These are phyloP conservation scores for Sipha maydis DNA, from an alignment of 2,888 invertebrate species.

Conservation along the genomic window DNA sequence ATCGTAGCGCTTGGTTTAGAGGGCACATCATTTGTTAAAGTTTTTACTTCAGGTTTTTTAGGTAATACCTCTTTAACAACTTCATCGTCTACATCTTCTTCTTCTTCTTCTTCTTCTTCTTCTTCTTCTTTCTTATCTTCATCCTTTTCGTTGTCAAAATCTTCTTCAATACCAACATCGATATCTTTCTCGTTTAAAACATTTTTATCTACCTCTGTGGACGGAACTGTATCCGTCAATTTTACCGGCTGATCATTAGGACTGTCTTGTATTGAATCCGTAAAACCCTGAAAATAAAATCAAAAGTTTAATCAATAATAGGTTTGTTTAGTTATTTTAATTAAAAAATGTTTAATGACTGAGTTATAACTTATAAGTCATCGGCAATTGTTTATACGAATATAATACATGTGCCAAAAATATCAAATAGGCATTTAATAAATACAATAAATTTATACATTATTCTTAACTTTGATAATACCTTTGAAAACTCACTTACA, in stretches of 20 bases:
- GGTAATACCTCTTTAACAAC: conserved; percentile 8
- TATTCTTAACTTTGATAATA: conserved; percentile 37
- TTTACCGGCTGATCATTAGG: not conserved
- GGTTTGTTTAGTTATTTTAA: not conserved
- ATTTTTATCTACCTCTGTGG: not conserved
- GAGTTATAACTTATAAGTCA: not conserved
- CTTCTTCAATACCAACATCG: conserved; percentile 13
- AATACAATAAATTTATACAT: not conserved
- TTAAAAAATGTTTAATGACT: not conserved
- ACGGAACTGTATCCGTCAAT: not conserved
- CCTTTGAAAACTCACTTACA: conserved; percentile 24
- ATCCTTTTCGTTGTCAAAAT: not conserved
- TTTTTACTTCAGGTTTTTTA: conserved; percentile 27
- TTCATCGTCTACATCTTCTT: conserved; percentile 15
- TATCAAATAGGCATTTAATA: conserved; percentile 11
- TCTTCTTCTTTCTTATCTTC: conserved; percentile 9
- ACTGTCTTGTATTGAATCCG: conserved; percentile 35
- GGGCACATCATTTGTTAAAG: conserved; percentile 13
- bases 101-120: conserved; percentile 35
- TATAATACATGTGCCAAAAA: conserved; percentile 21
- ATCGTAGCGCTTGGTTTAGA: not conserved
- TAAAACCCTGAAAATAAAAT: conserved; percentile 44
- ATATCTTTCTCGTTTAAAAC: conserved; percentile 4
- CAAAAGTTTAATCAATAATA: not conserved
- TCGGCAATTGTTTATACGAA: not conserved